These are phyloP conservation scores for Melitaea athalia DNA, from an alignment of 2,888 invertebrate species.

Conservation along the genomic window DNA sequence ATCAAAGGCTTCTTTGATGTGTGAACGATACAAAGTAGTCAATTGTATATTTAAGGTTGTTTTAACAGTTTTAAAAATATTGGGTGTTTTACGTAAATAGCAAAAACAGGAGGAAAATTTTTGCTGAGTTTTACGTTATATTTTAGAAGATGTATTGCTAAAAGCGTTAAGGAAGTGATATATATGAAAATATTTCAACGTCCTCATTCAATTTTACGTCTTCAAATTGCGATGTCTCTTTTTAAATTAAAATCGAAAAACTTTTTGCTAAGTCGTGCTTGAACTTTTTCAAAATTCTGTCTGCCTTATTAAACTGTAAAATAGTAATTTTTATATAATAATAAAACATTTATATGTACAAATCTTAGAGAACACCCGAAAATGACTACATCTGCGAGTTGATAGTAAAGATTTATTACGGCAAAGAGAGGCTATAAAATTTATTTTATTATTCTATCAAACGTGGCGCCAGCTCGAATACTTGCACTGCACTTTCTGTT, in stretches of 20 bases:
- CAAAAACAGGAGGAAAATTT: too few relatives aligned
- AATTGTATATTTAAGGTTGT: too few relatives aligned
- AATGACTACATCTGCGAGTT: conserved; percentile 13
- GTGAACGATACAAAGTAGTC: too few relatives aligned
- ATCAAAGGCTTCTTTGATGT: too few relatives aligned
- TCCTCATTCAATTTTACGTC: too few relatives aligned
- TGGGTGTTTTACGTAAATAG: too few relatives aligned
- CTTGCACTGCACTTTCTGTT: conserved; percentile 35
- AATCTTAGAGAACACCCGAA: background rate
- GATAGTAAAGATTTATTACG: conserved; percentile 54
- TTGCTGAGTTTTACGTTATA: too few relatives aligned
- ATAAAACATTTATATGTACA: conserved; percentile 4
- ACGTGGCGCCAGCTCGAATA: conserved; percentile 33
- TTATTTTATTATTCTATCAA: conserved; percentile 71
- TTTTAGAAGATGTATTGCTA: background rate
- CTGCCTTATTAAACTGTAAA: too few relatives aligned
- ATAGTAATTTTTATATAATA: background rate
- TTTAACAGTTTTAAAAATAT: too few relatives aligned
- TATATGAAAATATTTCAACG: too few relatives aligned
- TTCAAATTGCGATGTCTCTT: background rate
- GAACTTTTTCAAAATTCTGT: background rate
- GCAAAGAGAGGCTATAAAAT: conserved; percentile 64
- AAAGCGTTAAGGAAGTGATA: background rate
- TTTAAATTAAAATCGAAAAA: too few relatives aligned
- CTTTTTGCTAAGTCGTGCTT: too few relatives aligned